phyloP scores from a whole-genome alignment of 2,113 vertebrate species.

The Muntiacus reevesi region DNA sequence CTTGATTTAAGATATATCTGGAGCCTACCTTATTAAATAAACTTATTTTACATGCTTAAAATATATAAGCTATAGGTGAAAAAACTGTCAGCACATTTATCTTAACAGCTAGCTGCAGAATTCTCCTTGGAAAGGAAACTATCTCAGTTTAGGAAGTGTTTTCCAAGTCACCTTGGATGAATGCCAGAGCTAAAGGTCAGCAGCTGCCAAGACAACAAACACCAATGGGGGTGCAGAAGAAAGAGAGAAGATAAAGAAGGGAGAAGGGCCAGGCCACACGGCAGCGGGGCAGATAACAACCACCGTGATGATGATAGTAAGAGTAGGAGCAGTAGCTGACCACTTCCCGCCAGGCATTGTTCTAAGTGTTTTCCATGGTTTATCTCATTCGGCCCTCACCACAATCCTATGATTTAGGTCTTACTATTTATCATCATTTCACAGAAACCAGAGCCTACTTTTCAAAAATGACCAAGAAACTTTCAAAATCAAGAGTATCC shows the following conservation, averaged over 20 bases:
- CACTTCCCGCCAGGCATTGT: not conserved
- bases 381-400: not conserved
- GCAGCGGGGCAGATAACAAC: not conserved
- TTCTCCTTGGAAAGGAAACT: constrained; percentile 15
- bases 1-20: not conserved
- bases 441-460: not conserved
- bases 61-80: not conserved
- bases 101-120: not conserved
- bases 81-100: not conserved
- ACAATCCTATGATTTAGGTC: not conserved
- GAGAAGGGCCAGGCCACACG: not conserved
- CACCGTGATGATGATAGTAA: not conserved
- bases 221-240: not conserved
- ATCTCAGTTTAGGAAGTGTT: constrained; percentile 11
- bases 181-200: not conserved
- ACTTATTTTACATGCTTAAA: not conserved
- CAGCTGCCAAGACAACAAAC: not conserved
- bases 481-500: not conserved
- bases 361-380: not conserved
- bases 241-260: not conserved
- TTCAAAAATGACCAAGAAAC: not conserved
- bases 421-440: not conserved
- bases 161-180: not conserved
- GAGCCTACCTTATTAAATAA: not conserved
- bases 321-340: not conserved